phyloP scores from a whole-genome alignment of 2,888 invertebrate genomes.

The Orthosia incerta region DNA sequence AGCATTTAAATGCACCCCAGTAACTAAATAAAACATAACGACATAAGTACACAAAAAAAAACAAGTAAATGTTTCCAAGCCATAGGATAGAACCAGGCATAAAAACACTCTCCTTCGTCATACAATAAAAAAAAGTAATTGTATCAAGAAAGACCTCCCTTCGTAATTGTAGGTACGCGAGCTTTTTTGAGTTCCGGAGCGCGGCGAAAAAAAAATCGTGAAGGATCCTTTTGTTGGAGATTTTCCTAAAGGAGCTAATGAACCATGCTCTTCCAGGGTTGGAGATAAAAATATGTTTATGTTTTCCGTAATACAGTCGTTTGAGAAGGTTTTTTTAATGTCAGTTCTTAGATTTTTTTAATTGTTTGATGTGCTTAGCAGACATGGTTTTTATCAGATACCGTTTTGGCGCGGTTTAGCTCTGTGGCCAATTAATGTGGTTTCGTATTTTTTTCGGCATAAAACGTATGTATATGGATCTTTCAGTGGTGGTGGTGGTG shows the following conservation, averaged over 20 bases:
- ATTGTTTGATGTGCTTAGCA: neutral
- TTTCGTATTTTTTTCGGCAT: too few species aligned
- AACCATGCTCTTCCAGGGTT: constrained; percentile 51
- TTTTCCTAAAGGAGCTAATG: constrained; percentile 65
- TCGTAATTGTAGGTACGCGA: constrained; percentile 58
- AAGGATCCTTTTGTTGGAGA: constrained; percentile 58
- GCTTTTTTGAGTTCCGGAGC: constrained; percentile 60
- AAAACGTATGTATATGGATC: too few species aligned
- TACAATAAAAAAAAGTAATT: constrained; percentile 63
- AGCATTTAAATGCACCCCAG: neutral
- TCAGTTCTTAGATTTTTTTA: constrained; percentile 6
- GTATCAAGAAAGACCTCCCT: constrained; percentile 53
- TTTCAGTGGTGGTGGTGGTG: too few species aligned
- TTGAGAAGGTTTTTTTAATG: neutral
- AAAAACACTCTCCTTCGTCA: constrained; percentile 45
- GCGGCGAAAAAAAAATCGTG: constrained; percentile 49
- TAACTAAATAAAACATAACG: constrained; percentile 1
- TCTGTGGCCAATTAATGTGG: too few species aligned
- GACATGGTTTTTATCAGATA: neutral
- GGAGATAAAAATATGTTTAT: constrained; percentile 55
- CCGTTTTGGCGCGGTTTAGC: neutral
- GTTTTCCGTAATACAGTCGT: constrained; percentile 36
- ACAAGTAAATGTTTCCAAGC: neutral
- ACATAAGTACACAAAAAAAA: constrained; percentile 1
- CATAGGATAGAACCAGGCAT: constrained; percentile 32